These are phyloP conservation scores for Yponomeuta sedellus DNA, from an alignment of 2,888 invertebrate genomes.

Conservation along the genomic window DNA sequence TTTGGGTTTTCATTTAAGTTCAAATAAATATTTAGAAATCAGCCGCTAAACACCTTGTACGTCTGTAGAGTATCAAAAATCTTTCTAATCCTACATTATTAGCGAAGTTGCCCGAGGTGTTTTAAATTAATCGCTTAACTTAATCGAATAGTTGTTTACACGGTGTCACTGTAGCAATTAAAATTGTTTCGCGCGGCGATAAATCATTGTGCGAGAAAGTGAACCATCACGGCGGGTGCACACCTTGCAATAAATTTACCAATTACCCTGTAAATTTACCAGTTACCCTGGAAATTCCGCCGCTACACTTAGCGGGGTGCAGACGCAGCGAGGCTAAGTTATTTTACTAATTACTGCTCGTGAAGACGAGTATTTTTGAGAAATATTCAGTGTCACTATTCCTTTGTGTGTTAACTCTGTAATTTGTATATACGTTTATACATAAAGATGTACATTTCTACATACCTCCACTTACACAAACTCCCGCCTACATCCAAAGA, in stretches of 20 bases:
- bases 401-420: too few relatives aligned
- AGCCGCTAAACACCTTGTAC: too few relatives aligned
- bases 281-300: neutral
- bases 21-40: too few relatives aligned
- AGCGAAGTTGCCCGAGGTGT: constrained; percentile 28
- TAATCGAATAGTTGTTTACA: constrained; percentile 77
- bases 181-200: constrained; percentile 72
- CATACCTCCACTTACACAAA: too few relatives aligned
- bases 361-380: too few relatives aligned
- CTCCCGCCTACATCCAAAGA: too few relatives aligned
- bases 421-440: too few relatives aligned
- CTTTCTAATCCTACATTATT: constrained; percentile 4
- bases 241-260: constrained; percentile 74
- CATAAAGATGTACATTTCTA: too few relatives aligned
- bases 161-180: constrained; percentile 73
- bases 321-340: constrained; percentile 51
- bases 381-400: too few relatives aligned
- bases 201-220: constrained; percentile 72
- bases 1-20: too few relatives aligned
- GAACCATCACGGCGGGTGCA: constrained; percentile 71
- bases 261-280: constrained; percentile 50
- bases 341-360: constrained; percentile 48
- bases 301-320: constrained; percentile 42
- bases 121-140: constrained; percentile 68
- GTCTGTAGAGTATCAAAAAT: too few relatives aligned